Conservation (phyloP, 2,113 vertebrate species). For the Macroglossus sobrinus region DNA sequence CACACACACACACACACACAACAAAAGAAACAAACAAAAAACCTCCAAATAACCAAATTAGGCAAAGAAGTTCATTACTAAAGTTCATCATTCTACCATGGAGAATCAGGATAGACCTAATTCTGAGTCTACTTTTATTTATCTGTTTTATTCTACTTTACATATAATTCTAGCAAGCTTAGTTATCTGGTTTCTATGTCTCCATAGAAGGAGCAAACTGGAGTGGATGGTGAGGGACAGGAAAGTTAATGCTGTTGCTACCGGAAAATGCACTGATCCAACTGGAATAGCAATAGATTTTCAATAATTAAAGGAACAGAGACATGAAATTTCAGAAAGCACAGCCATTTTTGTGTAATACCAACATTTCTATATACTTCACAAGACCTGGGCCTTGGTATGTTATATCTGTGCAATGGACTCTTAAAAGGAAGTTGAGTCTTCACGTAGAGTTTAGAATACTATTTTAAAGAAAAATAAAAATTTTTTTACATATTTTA, state of each 20-base stretch:
- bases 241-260: neutral
- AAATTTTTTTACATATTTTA: conserved; percentile 1
- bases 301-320: neutral
- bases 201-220: neutral
- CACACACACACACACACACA: too few relatives aligned
- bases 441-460: neutral
- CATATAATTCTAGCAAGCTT: neutral
- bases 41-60: neutral
- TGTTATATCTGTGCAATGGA: neutral
- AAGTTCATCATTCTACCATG: neutral
- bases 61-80: neutral
- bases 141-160: neutral
- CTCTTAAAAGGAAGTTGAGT: neutral
- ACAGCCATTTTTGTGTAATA: neutral
- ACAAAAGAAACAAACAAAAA: too few relatives aligned
- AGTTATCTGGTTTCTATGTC: neutral
- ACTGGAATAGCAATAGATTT: neutral
- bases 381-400: neutral
- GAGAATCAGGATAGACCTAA: neutral
- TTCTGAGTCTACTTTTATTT: neutral
- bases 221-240: neutral
- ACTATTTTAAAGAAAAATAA: neutral
- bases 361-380: neutral
- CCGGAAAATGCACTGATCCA: neutral
- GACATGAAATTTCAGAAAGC: neutral